A percentile compares a stretch with the other conserved stretches of the same genome.
phyloP scores from a whole-genome alignment of 2,113 vertebrate genomes.

The Orcinus orca region DNA sequence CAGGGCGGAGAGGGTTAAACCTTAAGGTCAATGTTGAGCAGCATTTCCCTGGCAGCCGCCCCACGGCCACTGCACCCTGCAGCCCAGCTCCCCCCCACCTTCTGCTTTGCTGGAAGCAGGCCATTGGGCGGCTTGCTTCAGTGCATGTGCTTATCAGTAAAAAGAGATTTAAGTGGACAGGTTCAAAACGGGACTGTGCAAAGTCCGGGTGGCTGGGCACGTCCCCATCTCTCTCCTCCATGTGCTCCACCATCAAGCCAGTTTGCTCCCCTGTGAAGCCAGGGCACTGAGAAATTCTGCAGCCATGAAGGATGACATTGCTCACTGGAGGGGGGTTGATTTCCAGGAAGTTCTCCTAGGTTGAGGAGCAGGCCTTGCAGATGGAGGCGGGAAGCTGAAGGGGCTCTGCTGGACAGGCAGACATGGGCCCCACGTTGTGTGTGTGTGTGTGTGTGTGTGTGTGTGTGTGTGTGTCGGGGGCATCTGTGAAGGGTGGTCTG shows the following conservation, averaged over 20 bases:
- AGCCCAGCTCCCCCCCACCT: background rate
- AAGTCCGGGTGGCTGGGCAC: background rate
- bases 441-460: no score
- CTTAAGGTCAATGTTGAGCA: background rate
- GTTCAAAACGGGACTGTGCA: background rate
- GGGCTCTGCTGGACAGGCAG: background rate
- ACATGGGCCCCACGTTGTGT: background rate
- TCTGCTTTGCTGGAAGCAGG: background rate
- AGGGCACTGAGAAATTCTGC: background rate
- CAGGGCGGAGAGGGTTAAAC: background rate
- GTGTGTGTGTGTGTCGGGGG: no score
- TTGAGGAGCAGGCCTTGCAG: background rate
- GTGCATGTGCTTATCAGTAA: background rate
- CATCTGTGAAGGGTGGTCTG: no score
- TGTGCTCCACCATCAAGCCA: no score
- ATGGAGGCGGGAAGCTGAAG: background rate
- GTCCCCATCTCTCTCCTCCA: rapidly evolving
- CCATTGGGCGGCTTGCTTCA: background rate
- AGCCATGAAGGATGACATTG: background rate
- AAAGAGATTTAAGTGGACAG: background rate
- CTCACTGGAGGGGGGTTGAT: background rate
- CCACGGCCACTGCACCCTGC: background rate
- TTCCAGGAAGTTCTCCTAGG: background rate
- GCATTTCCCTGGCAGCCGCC: background rate
- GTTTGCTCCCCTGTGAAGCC: background rate